phyloP scores from a whole-genome alignment of 2,113 vertebrate genomes.

The Aix galericulata region DNA sequence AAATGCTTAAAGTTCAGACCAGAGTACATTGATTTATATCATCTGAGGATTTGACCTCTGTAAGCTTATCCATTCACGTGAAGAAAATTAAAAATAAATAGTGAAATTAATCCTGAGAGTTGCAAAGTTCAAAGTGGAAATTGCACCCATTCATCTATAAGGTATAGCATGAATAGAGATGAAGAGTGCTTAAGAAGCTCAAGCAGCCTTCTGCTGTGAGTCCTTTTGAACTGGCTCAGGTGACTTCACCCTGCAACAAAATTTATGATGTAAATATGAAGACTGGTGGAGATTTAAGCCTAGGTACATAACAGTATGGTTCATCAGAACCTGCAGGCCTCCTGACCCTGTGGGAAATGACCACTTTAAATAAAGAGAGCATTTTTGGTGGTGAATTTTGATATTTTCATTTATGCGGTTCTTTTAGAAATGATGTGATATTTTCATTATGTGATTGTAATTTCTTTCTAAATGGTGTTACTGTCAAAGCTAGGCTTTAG shows the following conservation, averaged over 20 bases:
- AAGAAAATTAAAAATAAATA: constrained; percentile 10
- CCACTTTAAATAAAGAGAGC: not conserved
- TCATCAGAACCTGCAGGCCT: not conserved
- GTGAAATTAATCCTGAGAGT: constrained; percentile 7
- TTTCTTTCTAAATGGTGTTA: not conserved
- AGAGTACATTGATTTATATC: not conserved
- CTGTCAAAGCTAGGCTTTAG: not conserved
- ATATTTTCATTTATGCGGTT: not conserved
- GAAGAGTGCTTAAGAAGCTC: not conserved
- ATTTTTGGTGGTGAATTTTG: not conserved
- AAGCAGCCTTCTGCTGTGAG: not conserved
- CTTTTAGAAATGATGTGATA: not conserved
- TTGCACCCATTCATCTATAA: not conserved
- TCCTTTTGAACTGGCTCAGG: not conserved
- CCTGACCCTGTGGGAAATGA: not conserved
- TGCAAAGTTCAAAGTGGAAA: not conserved
- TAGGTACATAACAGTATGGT: not conserved
- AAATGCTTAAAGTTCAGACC: not conserved
- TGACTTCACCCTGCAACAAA: not conserved
- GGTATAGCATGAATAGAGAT: not conserved
- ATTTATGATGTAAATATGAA: not conserved
- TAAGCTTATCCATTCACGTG: not conserved
- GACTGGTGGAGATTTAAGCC: not conserved
- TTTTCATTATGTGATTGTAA: not conserved
- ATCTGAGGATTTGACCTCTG: not conserved